These are phyloP conservation scores for Xestia ashworthii DNA, from an alignment of 2,888 invertebrate genomes.

Conservation along the genomic window DNA sequence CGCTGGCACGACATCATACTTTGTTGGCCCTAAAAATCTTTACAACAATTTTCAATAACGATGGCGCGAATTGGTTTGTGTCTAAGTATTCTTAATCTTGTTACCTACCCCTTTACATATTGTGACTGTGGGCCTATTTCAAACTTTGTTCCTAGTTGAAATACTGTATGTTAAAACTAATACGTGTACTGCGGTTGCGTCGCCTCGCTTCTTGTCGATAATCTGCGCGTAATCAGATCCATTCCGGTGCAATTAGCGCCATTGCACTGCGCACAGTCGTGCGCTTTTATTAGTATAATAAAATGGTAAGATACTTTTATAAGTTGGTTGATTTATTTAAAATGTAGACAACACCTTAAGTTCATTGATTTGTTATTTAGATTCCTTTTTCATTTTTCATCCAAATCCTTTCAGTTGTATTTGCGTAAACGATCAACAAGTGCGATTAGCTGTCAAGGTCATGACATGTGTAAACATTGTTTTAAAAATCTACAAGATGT, in stretches of 20 bases:
- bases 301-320: not conserved
- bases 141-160: not conserved
- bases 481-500: too few relatives aligned
- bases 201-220: slow-evolving; percentile 41
- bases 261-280: slow-evolving; percentile 33
- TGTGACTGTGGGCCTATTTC: not conserved
- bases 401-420: too few relatives aligned
- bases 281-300: slow-evolving; percentile 14
- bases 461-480: too few relatives aligned
- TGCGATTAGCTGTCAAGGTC: too few relatives aligned
- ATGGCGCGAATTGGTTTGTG: too few relatives aligned
- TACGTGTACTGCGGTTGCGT: not conserved
- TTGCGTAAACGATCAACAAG: too few relatives aligned
- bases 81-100: too few relatives aligned
- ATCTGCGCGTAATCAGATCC: slow-evolving; percentile 59
- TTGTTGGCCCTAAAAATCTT: too few relatives aligned
- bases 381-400: too few relatives aligned
- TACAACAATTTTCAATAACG: too few relatives aligned
- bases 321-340: not conserved
- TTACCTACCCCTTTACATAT: too few relatives aligned
- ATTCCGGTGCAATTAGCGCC: slow-evolving; percentile 48
- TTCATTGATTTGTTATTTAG: not conserved
- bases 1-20: not conserved
- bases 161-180: not conserved
- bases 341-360: not conserved